Evolutionary conservation across 2,888 invertebrate genomes (phyloP).

Genomic region (Bursaphelenchus okinawaensis): DNA sequence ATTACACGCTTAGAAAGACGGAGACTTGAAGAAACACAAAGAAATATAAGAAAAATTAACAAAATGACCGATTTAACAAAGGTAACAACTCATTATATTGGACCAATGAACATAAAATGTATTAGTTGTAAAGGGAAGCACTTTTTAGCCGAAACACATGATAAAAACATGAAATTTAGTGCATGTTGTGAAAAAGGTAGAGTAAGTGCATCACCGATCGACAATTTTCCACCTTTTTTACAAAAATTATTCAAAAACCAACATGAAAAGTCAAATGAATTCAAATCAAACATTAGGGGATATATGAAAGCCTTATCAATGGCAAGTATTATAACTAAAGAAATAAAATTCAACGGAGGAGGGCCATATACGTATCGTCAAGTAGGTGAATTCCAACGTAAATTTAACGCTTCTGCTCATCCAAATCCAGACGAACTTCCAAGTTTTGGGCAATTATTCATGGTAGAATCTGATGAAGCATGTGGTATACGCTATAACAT

Average conservation of each 20-base stretch:
- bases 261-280: background rate
- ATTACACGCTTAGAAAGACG: no score
- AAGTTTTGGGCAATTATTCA: slow-evolving; percentile 5
- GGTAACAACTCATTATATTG: background rate
- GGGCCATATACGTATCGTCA: slow-evolving; percentile 4
- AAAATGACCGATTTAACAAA: background rate
- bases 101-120: background rate
- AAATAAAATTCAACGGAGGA: background rate
- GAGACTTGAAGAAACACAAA: no score
- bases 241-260: background rate
- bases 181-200: background rate
- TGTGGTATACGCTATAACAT: background rate
- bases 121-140: background rate
- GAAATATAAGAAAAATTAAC: no score
- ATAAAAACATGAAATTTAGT: background rate
- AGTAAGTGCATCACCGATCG: background rate
- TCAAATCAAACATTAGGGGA: slow-evolving; percentile 1
- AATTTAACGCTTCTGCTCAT: background rate
- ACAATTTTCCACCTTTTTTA: background rate
- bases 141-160: background rate
- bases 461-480: slow-evolving; percentile 10
- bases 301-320: slow-evolving; percentile 4
- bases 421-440: slow-evolving; percentile 6
- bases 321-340: slow-evolving; percentile 6
- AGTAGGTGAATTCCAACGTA: background rate